phyloP scores from a whole-genome alignment of 2,113 vertebrate species.

The Platysternon megacephalum region DNA sequence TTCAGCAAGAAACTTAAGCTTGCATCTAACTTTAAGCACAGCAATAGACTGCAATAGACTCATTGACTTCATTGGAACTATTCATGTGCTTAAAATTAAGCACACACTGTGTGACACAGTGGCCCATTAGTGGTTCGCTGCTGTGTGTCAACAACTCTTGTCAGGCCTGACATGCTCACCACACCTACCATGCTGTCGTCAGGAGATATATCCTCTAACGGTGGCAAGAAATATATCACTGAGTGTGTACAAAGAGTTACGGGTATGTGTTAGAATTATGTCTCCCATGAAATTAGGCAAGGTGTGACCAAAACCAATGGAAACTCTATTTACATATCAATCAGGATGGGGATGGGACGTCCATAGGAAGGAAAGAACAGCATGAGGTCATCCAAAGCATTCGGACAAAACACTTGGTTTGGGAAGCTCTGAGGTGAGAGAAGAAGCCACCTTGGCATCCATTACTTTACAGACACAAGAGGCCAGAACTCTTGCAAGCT shows the following conservation, averaged over 20 bases:
- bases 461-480: neutral
- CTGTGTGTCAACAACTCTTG: neutral
- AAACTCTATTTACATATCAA: neutral
- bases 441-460: neutral
- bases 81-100: neutral
- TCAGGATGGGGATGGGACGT: neutral
- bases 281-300: neutral
- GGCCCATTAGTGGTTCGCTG: neutral
- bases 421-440: neutral
- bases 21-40: neutral
- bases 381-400: neutral
- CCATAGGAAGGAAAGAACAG: neutral
- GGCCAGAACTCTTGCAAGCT: neutral
- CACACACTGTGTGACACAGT: neutral
- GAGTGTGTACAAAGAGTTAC: neutral
- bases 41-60: neutral
- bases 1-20: slow-evolving; percentile 15
- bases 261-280: neutral
- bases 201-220: neutral
- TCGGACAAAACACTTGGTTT: neutral
- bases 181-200: neutral
- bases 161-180: neutral
- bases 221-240: neutral
- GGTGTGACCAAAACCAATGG: neutral
- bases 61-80: neutral